phyloP scores from a whole-genome alignment of 2,888 invertebrate species.

The Clivina fossor region DNA sequence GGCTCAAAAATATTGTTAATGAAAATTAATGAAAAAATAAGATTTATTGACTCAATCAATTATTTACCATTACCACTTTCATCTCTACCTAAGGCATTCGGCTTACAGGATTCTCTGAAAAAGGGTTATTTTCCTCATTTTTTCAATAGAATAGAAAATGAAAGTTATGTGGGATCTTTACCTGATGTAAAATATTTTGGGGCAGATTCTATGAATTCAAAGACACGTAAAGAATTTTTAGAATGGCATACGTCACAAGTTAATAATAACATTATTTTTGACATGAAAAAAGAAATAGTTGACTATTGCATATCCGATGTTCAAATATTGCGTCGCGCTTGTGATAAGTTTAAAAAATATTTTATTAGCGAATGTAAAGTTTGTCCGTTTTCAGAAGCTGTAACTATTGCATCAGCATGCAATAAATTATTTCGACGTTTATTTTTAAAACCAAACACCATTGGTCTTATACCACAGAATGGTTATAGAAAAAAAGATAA shows the following conservation, averaged over 20 bases:
- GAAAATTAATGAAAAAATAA: constrained; percentile 29
- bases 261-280: constrained; percentile 37
- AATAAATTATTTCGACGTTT: constrained; percentile 40
- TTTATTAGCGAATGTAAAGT: constrained; percentile 38
- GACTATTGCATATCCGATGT: constrained; percentile 40
- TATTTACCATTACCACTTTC: too few relatives aligned
- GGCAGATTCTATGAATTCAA: constrained; percentile 17
- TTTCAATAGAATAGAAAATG: constrained; percentile 23
- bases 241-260: constrained; percentile 17
- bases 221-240: constrained; percentile 18
- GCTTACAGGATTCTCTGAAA: constrained; percentile 31
- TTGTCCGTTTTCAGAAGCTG: constrained; percentile 42
- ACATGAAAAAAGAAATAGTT: constrained; percentile 42
- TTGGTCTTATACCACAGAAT: constrained; percentile 42
- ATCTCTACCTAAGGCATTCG: constrained; percentile 38
- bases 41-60: constrained; percentile 39
- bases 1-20: constrained; percentile 27
- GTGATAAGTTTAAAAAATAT: constrained; percentile 40
- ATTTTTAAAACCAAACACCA: constrained; percentile 41
- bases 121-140: constrained; percentile 30
- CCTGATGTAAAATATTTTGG: constrained; percentile 16
- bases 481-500: constrained; percentile 45
- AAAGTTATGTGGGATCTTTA: constrained; percentile 22
- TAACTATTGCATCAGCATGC: constrained; percentile 42
- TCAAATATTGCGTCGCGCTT: constrained; percentile 42